Conservation (phyloP, 2,888 invertebrate species). For the Diarsia dahlii region DNA sequence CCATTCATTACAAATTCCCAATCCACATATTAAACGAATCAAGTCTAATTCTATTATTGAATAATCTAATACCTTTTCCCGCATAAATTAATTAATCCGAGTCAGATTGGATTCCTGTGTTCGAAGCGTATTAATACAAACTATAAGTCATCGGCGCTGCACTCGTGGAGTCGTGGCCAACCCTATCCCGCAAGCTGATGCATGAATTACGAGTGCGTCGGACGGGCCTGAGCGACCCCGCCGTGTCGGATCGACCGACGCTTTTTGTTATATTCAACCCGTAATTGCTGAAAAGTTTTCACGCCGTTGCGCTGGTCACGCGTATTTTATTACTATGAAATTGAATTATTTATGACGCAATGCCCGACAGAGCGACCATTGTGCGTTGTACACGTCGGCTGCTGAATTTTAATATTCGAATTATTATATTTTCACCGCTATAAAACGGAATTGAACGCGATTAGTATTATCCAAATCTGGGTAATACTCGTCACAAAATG, state of each 20-base stretch:
- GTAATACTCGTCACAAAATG: slow-evolving; percentile 85
- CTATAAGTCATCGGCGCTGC: slow-evolving; percentile 86
- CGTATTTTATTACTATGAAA: slow-evolving; percentile 91
- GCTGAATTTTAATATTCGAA: slow-evolving; percentile 90
- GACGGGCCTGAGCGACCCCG: slow-evolving; percentile 76
- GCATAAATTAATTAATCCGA: slow-evolving; percentile 84
- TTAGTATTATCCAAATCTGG: slow-evolving; percentile 78
- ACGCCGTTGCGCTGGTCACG: slow-evolving; percentile 88
- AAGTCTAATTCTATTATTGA: slow-evolving; percentile 64
- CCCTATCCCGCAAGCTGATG: slow-evolving; percentile 89
- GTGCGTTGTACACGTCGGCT: slow-evolving; percentile 80
- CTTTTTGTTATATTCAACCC: slow-evolving; percentile 90
- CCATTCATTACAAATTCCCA: neutral
- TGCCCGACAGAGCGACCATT: slow-evolving; percentile 83
- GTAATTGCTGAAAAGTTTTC: slow-evolving; percentile 91
- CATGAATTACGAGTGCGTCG: slow-evolving; percentile 84
- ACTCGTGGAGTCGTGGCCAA: slow-evolving; percentile 83
- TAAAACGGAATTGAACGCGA: slow-evolving; percentile 74
- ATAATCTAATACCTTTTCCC: slow-evolving; percentile 65
- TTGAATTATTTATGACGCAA: slow-evolving; percentile 90
- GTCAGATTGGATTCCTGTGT: slow-evolving; percentile 84
- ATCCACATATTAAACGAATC: slow-evolving; percentile 26
- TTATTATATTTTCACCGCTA: slow-evolving; percentile 80
- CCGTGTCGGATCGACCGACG: slow-evolving; percentile 80
- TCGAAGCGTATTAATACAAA: slow-evolving; percentile 86